These are phyloP conservation scores for Achroia grisella DNA, from an alignment of 1,140 invertebrate genomes.

Conservation along the genomic window DNA sequence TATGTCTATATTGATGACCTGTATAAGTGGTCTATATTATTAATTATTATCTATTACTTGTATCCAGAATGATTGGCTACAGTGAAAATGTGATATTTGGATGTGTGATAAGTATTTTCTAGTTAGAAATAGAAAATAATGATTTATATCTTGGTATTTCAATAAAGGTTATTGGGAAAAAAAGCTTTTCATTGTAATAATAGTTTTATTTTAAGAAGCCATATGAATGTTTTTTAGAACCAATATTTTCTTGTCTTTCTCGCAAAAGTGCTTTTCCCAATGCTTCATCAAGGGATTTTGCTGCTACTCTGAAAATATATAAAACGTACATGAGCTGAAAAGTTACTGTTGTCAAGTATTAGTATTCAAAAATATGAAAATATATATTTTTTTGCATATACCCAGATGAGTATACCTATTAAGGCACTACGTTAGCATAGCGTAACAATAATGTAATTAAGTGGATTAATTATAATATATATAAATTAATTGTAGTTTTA, in stretches of 20 bases:
- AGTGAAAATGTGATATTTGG: slow-evolving; percentile 3
- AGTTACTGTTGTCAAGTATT: no score
- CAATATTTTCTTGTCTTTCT: slow-evolving; percentile 55
- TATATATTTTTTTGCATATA: no score
- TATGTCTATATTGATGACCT: no score
- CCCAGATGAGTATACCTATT: no score
- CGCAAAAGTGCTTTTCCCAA: slow-evolving; percentile 64
- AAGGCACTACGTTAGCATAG: no score
- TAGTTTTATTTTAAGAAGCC: slow-evolving; percentile 74
- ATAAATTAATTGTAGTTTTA: no score
- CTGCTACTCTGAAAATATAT: slow-evolving; percentile 55
- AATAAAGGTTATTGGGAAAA: slow-evolving; percentile 20
- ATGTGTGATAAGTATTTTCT: slow-evolving; percentile 1
- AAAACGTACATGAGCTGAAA: no score
- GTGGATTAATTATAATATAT: no score
- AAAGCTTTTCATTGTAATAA: slow-evolving; percentile 1
- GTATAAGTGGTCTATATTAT: no score
- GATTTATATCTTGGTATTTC: background rate
- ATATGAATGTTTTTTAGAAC: slow-evolving; percentile 64
- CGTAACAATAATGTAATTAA: no score
- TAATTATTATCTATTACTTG: no score
- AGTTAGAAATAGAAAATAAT: background rate
- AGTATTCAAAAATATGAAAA: no score
- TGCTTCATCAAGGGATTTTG: slow-evolving; percentile 72
- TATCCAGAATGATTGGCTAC: slow-evolving; percentile 2